Base-by-base conservation (phyloP, 2,113 vertebrate species). In the Nestor notabilis region DNA sequence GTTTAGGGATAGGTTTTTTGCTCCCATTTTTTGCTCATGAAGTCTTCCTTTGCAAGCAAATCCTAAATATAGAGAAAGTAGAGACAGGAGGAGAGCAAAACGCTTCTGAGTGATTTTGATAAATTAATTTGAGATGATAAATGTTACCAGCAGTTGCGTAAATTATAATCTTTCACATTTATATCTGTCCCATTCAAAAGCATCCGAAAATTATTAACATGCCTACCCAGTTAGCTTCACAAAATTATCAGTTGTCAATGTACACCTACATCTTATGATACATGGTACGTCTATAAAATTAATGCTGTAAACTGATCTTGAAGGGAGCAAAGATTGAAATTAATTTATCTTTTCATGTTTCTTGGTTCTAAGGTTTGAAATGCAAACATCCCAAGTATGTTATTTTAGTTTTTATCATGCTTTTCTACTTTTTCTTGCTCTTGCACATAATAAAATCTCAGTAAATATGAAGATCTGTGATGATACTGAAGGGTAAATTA, bases 111-210 rank as follows among this genome's bases (percentile, higher is more conserved):
- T 1, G 5, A 93, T 78, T 92, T 92, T 92, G 86, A 94, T 78
- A 83, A 94, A 92, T 94, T 86, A 78, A 63, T 88, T 90, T 90
- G 27, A 93, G 84, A 71, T 70, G 28, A 61, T 93, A 79, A 79
- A 89, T 71, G 43, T 86, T 89, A 58, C 77, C 2, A 11, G 33
- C 27, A 75, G 50, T 78, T 93, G 75, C 0, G 2, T 75, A 52
- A 43, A 71, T 92, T 55, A 56, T 43, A 39, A 41, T 88, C 23
- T 71, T 89, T 84, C 43, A 47, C 56, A 65, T 81, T 87, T 90
- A 37, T 68, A 87, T 72, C 41, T 71, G 49, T 69, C 68, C 61
- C 18, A 49, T 65, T 89, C 47, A 61, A 53, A 87, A 79, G 21
- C 39, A 87, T 46, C 58, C 0, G 0, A 87, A 90, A 89, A 75